Evolutionary conservation across 2,113 vertebrate genomes (phyloP), one percentile per base, ranked within the genome.

Genomic region (Amblyornis subalaris): DNA sequence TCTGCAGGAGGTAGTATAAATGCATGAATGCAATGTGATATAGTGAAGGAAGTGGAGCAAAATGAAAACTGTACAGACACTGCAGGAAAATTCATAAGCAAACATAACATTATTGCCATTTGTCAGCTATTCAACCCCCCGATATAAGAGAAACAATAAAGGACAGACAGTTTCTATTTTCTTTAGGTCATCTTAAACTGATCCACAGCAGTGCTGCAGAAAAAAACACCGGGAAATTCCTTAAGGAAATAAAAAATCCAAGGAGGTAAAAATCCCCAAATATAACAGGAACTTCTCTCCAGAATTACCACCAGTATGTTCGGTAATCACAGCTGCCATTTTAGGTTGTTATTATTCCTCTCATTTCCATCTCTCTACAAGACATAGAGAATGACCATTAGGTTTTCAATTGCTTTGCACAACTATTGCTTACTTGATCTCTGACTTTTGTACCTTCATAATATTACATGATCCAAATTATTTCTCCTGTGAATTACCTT

Each of bases 221-320:
- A 87, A 58, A 58, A 3, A 81, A 33, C 2, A 29, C 3, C 36
- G 42, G 9, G 8, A 54, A 31, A 67, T 58, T 71, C 7, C 29
- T 35, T 47, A 71, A 50, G 3, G 24, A 80, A 85, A 55, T 47
- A 18, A 17, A 76, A 79, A 69, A 80, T 69, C 26, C 36, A 64
- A 55, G 33, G 14, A 12, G 6, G 0, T 18, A 10, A 74, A 53
- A 70, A 20, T 1, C 0, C 4, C 16, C n/a, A 51, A 36, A 29
- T 4, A 15, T 47, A 73, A 26, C 28, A 48, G 12, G 5, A 71
- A 24, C 1, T 4, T 44, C 6, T 58, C 7, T 70, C 26, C 14
- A 71, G 12, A 36, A 22, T 70, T 78, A 38, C n/a, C 3, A 66
- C 3, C 14, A 40, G 10, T 20, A 48, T 0, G 0, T 50, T 55